phyloP scores from a whole-genome alignment of 2,888 invertebrate genomes.

The Sarcophaga subvicina region DNA sequence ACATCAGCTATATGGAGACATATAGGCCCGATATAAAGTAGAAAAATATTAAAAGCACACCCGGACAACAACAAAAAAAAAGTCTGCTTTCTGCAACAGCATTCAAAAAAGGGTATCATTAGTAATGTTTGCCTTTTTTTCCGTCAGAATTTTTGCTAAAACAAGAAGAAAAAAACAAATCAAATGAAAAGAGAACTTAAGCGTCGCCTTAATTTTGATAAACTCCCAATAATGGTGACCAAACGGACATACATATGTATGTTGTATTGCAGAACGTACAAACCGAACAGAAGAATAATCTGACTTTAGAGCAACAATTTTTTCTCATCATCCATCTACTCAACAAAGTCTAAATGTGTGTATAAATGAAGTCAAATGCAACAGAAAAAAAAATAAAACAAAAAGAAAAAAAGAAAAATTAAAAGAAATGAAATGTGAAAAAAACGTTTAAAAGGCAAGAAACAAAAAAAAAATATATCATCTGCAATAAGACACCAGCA shows the following conservation, averaged over 20 bases:
- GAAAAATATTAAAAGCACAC: conserved; percentile 22
- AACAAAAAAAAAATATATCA: conserved; percentile 29
- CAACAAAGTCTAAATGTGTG: conserved; percentile 1
- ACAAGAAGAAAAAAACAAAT: conserved; percentile 18
- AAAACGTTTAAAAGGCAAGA: not conserved
- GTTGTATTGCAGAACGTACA: conserved; percentile 21
- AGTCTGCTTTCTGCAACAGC: conserved; percentile 30
- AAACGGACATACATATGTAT: conserved; percentile 18
- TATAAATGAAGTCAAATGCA: conserved; percentile 29
- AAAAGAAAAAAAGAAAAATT: conserved; percentile 11
- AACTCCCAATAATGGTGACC: conserved; percentile 63
- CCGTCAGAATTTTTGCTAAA: conserved; percentile 1
- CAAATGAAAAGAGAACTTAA: conserved; percentile 17
- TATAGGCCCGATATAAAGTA: conserved; percentile 14
- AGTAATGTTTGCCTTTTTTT: conserved; percentile 50
- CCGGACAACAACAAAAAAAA: conserved; percentile 27
- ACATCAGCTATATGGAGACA: conserved; percentile 48
- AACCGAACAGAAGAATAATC: conserved; percentile 43
- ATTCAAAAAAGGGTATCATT: conserved; percentile 67
- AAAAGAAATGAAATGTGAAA: conserved; percentile 27
- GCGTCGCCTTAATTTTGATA: conserved; percentile 65
- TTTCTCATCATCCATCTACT: conserved; percentile 56
- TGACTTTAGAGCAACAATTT: conserved; percentile 46
- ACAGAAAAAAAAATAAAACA: conserved; percentile 12
- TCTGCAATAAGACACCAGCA: conserved; percentile 53